These are phyloP conservation scores for Epizoanthus rinbou DNA, from an alignment of 92 coral and sea anemone species.

Conservation along the genomic window DNA sequence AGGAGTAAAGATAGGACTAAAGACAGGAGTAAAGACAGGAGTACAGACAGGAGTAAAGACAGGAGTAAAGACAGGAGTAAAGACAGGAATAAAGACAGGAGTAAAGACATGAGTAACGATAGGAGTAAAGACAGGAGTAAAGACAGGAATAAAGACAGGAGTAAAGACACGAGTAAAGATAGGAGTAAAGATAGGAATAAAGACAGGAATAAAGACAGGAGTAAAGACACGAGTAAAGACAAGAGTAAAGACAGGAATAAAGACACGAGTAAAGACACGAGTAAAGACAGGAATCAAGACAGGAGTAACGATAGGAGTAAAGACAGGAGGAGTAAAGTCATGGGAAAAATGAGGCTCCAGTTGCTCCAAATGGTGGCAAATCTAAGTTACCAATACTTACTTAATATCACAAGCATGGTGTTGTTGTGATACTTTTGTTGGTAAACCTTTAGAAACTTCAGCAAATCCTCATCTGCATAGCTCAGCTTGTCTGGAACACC, in stretches of 20 bases:
- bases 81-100: not conserved
- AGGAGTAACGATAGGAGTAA: too few species aligned
- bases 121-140: too few species aligned
- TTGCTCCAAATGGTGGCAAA: not conserved
- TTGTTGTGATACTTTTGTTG: constrained; percentile 54
- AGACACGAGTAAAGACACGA: not conserved
- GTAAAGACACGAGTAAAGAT: too few species aligned
- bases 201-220: too few species aligned
- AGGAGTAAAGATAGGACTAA: too few species aligned
- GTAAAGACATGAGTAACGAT: not conserved
- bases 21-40: too few species aligned
- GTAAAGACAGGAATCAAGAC: not conserved
- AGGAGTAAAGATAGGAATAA: too few species aligned
- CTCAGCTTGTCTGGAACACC: constrained; percentile 79
- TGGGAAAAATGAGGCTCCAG: too few species aligned
- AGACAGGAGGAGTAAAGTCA: not conserved
- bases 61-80: too few species aligned
- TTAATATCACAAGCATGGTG: constrained; percentile 67
- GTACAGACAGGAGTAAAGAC: too few species aligned
- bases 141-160: not conserved
- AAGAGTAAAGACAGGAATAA: too few species aligned
- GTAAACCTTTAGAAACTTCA: constrained; percentile 60
- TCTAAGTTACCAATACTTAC: constrained; percentile 56
- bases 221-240: too few species aligned
- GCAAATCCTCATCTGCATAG: constrained; percentile 76